phyloP scores from a whole-genome alignment of 2,888 invertebrate genomes.

The Halocaridina rubra region DNA sequence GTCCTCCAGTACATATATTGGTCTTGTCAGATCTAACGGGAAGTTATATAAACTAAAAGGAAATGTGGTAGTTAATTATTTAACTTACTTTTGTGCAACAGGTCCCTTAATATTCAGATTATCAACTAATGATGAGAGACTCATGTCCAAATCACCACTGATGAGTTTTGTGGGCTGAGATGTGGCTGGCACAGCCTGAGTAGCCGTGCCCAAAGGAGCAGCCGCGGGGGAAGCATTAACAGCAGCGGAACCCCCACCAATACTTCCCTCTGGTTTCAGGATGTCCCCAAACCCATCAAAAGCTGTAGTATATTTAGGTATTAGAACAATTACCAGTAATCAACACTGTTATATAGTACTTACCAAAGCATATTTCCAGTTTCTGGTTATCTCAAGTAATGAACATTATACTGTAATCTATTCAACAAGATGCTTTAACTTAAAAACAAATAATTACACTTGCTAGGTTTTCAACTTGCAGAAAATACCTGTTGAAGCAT shows the following conservation, averaged over 20 bases:
- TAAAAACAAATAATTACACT: too few relatives aligned
- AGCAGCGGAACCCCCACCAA: constrained; percentile 54
- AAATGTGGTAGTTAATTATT: too few relatives aligned
- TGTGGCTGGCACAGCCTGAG: neutral
- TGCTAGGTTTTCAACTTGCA: too few relatives aligned
- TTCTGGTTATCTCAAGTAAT: too few relatives aligned
- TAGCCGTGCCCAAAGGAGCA: neutral
- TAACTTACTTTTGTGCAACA: constrained; percentile 56
- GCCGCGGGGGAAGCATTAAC: neutral
- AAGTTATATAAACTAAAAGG: too few relatives aligned
- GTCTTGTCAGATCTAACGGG: too few relatives aligned
- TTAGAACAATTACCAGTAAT: neutral
- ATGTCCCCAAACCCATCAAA: constrained; percentile 82
- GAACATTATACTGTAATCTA: too few relatives aligned
- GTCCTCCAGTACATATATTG: too few relatives aligned
- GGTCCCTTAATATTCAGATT: constrained; percentile 64
- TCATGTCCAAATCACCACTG: constrained; percentile 62
- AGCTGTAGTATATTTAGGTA: constrained; percentile 69
- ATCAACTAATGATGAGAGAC: constrained; percentile 62
- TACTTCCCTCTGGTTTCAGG: constrained; percentile 73
- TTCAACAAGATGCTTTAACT: too few relatives aligned
- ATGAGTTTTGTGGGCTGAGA: constrained; percentile 57
- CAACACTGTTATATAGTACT: too few relatives aligned
- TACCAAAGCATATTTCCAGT: too few relatives aligned
- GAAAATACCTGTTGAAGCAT: too few relatives aligned